Base-by-base conservation (phyloP, 2,797 vertebrate genomes). In the Bufotes viridis region DNA sequence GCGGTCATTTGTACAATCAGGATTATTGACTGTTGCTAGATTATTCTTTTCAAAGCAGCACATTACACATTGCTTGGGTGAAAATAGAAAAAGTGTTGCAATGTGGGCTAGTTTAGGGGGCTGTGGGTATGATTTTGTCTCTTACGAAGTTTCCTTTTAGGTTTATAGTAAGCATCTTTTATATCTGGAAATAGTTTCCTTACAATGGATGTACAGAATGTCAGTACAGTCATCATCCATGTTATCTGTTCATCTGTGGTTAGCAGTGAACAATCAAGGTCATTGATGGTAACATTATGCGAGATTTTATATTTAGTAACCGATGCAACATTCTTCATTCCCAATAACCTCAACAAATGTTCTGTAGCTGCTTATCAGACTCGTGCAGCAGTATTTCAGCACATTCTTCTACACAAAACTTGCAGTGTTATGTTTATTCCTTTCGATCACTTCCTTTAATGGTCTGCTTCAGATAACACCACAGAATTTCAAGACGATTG, bases 311-410 rank as follows among this genome's bases (percentile, higher is more conserved):
- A 78, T 78, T 65, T 49, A 82, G 61, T 53, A 69, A 55, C 42
- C 13, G n/a, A 53, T 76, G 74, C 2, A 24, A 51, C 63, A 69
- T 70, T 12, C 55, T 80, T 55, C 55, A 24, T 78, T 78, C 55
- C 49, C 51, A 78, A 55, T 78, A 78, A n/a, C 22, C 49, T 78
- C 7, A 70, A 34, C 26, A 34, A 51, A 75, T 78, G 75, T 78
- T 24, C 75, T 78, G 51, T 24, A n/a, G 75, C 75, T 13, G 22
- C 75, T 78, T 78, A 78, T 78, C 75, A 78, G 75, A 24, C 49
- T 14, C 17, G 75, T 7, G 75, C 75, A 24, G 75, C 75, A 78
- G 75, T 12, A 24, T 55, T 53, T 55, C 75, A 78, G 75, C 49
- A 55, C 75, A 78, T 78, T 78, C 75, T n/a, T 78, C 75, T 24